Evolutionary conservation across 2,888 invertebrate genomes (phyloP).

Genomic region (Gari tellinella): DNA sequence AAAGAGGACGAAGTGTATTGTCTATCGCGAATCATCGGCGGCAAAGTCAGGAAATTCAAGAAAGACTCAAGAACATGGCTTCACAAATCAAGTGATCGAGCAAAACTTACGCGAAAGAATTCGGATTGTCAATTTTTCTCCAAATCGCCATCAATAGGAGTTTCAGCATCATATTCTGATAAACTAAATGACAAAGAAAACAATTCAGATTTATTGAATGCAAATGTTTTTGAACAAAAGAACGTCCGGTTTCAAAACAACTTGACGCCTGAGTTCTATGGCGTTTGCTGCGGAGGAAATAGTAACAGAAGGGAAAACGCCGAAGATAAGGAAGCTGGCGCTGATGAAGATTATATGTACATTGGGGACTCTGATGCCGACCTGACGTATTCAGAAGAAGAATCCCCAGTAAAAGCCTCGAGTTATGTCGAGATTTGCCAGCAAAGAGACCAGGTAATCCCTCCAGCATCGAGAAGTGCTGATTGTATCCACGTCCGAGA

Average conservation of each 20-base stretch:
- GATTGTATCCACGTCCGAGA: background rate
- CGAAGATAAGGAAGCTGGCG: no score
- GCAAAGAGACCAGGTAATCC: background rate
- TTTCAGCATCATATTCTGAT: no score
- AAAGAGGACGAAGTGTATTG: slow-evolving; percentile 38
- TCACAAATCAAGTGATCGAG: slow-evolving; percentile 45
- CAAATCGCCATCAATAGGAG: no score
- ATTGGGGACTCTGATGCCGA: slow-evolving; percentile 49
- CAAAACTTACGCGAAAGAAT: slow-evolving; percentile 4
- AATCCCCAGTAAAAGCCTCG: slow-evolving; percentile 14
- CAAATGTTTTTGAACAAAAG: no score
- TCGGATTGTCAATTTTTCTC: no score
- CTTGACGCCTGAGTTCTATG: no score
- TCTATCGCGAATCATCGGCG: slow-evolving; percentile 33
- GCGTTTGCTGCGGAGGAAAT: no score
- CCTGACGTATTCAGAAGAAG: slow-evolving; percentile 41
- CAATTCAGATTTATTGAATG: background rate
- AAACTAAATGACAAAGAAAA: background rate
- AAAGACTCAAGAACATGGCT: slow-evolving; percentile 55
- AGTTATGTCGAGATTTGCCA: slow-evolving; percentile 4
- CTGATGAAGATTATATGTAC: background rate
- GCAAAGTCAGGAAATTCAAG: slow-evolving; percentile 42
- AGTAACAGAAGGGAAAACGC: no score
- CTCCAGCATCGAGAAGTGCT: background rate
- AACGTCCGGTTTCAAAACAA: no score